A percentile compares a stretch with the other conserved stretches of the same genome.
Evolutionary conservation across 2,888 invertebrate species (phyloP).

Genomic region (Mesorhabditis spiculigera): DNA sequence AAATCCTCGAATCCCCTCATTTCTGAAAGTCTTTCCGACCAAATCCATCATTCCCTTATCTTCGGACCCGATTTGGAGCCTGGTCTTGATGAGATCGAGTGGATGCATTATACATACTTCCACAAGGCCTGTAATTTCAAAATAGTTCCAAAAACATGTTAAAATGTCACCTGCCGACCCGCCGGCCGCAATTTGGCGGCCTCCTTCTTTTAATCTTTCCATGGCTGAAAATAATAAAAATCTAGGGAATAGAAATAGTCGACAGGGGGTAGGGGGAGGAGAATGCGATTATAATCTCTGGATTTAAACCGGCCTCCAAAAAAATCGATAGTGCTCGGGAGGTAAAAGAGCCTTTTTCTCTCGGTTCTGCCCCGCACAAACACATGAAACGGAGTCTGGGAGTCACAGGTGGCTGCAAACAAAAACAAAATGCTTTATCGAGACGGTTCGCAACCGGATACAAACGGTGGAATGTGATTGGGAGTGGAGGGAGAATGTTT

Average conservation of each 20-base stretch:
- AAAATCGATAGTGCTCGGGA: too few species aligned
- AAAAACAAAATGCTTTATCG: too few species aligned
- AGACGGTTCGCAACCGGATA: too few species aligned
- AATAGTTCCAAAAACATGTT: not conserved
- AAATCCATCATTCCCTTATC: constrained; percentile 76
- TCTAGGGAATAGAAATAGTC: too few species aligned
- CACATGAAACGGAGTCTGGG: too few species aligned
- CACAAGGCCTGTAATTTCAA: constrained; percentile 71
- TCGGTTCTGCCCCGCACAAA: not conserved
- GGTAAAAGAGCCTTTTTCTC: not conserved
- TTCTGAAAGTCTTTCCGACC: constrained; percentile 79
- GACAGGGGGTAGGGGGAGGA: too few species aligned
- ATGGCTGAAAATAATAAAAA: not conserved
- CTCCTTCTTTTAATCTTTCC: constrained; percentile 65
- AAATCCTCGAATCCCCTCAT: constrained; percentile 70
- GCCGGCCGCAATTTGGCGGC: constrained; percentile 79
- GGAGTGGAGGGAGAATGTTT: too few species aligned
- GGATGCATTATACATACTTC: constrained; percentile 93
- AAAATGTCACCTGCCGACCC: constrained; percentile 72
- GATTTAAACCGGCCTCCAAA: too few species aligned
- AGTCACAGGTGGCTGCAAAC: too few species aligned
- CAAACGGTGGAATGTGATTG: too few species aligned
- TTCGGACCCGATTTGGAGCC: constrained; percentile 73
- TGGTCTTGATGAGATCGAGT: constrained; percentile 84
- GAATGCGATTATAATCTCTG: too few species aligned